Percentiles rank a stretch among this genome's conserved stretches.
phyloP scores from a whole-genome alignment of 1,140 invertebrate genomes.

The Orius insidiosus region DNA sequence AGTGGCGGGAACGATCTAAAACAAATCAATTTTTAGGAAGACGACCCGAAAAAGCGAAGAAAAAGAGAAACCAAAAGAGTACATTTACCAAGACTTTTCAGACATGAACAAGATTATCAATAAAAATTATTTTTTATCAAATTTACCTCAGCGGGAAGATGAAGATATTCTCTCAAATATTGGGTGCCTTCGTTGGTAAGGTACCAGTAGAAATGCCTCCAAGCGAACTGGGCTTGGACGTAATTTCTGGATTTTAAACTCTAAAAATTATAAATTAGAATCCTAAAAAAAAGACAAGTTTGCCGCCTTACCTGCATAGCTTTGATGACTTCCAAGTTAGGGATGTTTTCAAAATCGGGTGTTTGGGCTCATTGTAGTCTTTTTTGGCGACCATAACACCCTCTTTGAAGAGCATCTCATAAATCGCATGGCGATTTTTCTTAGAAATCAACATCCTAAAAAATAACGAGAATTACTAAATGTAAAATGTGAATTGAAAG shows the following conservation, averaged over 20 bases:
- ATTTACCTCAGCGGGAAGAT: conserved; percentile 72
- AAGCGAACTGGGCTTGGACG: conserved; percentile 98
- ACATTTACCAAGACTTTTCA: too few species aligned
- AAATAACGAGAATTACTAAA: too few species aligned
- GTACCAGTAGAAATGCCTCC: conserved; percentile 99
- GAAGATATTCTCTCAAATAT: conserved; percentile 84
- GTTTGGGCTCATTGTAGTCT: conserved; percentile 89
- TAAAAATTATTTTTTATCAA: not conserved
- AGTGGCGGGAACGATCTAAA: conserved; percentile 84
- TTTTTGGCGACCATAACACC: conserved; percentile 96
- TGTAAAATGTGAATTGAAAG: too few species aligned
- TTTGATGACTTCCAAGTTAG: conserved; percentile 97
- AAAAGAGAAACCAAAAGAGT: too few species aligned
- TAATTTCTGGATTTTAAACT: conserved; percentile 89
- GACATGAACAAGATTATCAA: too few species aligned
- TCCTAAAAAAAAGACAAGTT: not conserved
- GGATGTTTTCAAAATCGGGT: conserved; percentile 78
- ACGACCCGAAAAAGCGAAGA: not conserved
- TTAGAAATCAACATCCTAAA: conserved; percentile 99
- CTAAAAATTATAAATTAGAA: conserved; percentile 34
- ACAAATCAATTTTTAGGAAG: not conserved
- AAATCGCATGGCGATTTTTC: conserved; percentile 86
- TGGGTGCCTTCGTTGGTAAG: conserved; percentile 97
- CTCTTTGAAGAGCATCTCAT: conserved; percentile 95
- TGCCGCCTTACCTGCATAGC: conserved; percentile 54